phyloP scores from a whole-genome alignment of 1,140 invertebrate genomes.

The Drosophila subpulchrella region DNA sequence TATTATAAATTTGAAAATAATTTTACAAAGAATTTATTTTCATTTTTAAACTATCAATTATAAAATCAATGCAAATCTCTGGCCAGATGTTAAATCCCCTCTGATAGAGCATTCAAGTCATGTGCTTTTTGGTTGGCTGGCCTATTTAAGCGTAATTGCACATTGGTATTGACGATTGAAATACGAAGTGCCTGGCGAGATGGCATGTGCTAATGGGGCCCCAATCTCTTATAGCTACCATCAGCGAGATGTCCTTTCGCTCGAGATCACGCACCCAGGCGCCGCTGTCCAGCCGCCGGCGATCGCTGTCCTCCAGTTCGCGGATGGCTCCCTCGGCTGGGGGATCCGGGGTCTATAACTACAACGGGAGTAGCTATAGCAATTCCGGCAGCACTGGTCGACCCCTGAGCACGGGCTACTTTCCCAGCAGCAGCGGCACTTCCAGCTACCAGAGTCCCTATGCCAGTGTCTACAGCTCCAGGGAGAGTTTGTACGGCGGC shows the following conservation, averaged over 20 bases:
- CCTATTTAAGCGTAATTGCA: constrained; percentile 57
- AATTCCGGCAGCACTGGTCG: constrained; percentile 57
- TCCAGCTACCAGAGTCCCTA: constrained; percentile 79
- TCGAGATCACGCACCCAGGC: constrained; percentile 80
- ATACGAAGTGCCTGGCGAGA: constrained; percentile 30
- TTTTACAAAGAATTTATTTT: too few relatives aligned
- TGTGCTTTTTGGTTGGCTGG: constrained; percentile 18
- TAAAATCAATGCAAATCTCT: background rate
- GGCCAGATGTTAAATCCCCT: constrained; percentile 1
- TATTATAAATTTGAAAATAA: too few relatives aligned
- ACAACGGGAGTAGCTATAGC: constrained; percentile 63
- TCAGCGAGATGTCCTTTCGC: constrained; percentile 80
- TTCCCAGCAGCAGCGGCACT: constrained; percentile 42
- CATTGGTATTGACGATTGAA: constrained; percentile 52
- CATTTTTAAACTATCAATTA: too few relatives aligned
- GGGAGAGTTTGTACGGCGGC: constrained; percentile 77
- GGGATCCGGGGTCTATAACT: constrained; percentile 55
- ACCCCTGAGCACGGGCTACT: constrained; percentile 77
- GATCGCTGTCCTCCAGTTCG: constrained; percentile 78
- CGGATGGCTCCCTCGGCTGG: constrained; percentile 46
- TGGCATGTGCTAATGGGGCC: constrained; percentile 24
- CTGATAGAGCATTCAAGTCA: constrained; percentile 10
- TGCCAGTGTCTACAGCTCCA: constrained; percentile 74
- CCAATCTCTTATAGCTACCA: constrained; percentile 13
- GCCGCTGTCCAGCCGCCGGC: constrained; percentile 67